Conservation (phyloP, 2,888 invertebrate species). For the Nebria brevicollis region DNA sequence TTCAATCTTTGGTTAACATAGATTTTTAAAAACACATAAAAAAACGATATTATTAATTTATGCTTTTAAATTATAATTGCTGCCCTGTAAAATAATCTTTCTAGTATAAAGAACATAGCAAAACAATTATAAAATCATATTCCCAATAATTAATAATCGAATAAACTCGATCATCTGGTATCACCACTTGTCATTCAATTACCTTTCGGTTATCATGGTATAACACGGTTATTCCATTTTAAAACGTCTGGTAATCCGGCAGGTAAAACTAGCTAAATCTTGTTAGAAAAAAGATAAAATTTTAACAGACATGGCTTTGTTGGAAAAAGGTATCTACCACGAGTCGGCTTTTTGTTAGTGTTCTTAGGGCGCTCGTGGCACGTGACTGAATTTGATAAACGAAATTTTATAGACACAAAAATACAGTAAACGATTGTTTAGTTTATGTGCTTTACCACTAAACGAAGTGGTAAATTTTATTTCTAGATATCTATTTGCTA, state of each 20-base stretch:
- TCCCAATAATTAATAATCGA: constrained; percentile 25
- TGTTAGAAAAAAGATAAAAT: constrained; percentile 6
- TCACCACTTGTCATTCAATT: constrained; percentile 2
- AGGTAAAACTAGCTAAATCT: constrained; percentile 7
- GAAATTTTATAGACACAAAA: neutral
- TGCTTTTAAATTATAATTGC: neutral
- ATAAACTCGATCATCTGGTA: constrained; percentile 5
- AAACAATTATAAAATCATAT: constrained; percentile 36
- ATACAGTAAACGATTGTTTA: neutral
- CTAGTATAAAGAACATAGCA: constrained; percentile 14
- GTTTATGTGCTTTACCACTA: neutral
- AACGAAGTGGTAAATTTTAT: neutral
- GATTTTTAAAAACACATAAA: no score
- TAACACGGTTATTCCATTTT: constrained; percentile 16
- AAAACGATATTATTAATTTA: no score
- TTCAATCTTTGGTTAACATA: no score
- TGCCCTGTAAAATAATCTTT: constrained; percentile 14
- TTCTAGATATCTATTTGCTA: neutral
- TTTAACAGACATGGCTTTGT: neutral
- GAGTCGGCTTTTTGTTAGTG: neutral
- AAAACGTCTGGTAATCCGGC: neutral
- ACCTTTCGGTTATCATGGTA: neutral
- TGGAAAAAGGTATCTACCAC: neutral
- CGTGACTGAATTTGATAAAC: constrained; percentile 7
- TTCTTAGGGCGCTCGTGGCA: constrained; percentile 6